These are phyloP conservation scores for Drosophila bipectinata DNA, from an alignment of 1,140 invertebrate species.

Conservation along the genomic window DNA sequence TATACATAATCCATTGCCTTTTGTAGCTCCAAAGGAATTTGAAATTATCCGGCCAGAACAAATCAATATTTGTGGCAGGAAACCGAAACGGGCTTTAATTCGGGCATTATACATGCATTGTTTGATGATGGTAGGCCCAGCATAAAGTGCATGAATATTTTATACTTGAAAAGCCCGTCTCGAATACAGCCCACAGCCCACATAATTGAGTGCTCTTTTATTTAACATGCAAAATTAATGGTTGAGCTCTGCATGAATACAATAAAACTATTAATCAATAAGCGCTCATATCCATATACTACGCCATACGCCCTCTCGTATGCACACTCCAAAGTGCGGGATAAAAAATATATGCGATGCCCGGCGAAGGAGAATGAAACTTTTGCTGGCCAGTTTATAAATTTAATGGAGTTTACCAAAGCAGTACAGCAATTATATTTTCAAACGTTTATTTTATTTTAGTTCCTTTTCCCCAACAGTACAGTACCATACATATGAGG, in stretches of 20 bases:
- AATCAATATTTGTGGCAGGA: slow-evolving; percentile 28
- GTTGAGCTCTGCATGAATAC: slow-evolving; percentile 51
- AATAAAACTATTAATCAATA: slow-evolving; percentile 77
- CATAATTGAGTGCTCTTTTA: slow-evolving; percentile 75
- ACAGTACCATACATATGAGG: background rate
- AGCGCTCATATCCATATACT: slow-evolving; percentile 48
- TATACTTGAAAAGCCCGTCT: slow-evolving; percentile 15
- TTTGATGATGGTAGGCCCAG: slow-evolving; percentile 35
- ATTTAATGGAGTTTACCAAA: slow-evolving; percentile 67
- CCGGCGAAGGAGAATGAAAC: slow-evolving; percentile 26
- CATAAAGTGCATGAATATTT: slow-evolving; percentile 51
- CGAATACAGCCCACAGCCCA: slow-evolving; percentile 47
- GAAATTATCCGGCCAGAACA: slow-evolving; percentile 13
- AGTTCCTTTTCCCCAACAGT: slow-evolving; percentile 9
- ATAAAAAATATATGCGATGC: slow-evolving; percentile 17
- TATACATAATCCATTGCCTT: slow-evolving; percentile 6
- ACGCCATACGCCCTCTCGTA: slow-evolving; percentile 5
- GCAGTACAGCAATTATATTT: slow-evolving; percentile 73
- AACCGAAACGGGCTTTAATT: slow-evolving; percentile 27
- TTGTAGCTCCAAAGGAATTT: slow-evolving; percentile 7
- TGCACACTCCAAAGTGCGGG: slow-evolving; percentile 13
- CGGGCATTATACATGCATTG: slow-evolving; percentile 46
- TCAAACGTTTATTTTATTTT: slow-evolving; percentile 61
- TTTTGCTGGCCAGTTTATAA: slow-evolving; percentile 61
- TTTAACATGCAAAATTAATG: slow-evolving; percentile 73